Evolutionary conservation across 64 coral and sea anemone genomes (phyloP), one percentile per base, ranked within the genome.

Genomic region (Stichodactyla mertensii): DNA sequence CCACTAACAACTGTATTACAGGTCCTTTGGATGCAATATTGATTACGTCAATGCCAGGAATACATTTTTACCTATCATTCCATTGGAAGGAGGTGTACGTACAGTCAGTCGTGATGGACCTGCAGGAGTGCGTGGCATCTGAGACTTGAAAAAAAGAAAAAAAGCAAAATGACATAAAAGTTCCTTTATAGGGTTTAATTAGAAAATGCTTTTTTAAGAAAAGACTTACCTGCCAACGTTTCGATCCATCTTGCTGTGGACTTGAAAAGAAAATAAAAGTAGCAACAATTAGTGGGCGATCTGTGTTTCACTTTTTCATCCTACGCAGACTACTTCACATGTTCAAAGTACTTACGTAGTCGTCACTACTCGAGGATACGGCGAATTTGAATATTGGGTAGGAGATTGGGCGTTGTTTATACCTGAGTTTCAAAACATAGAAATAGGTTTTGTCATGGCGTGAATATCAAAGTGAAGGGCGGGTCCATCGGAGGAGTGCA

Each of bases 71-170:
- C 97, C 97, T 84, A 99, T 94, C 86, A 92, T 95, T 56, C 97
- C 97, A 53, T 99, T 99, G 24, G 90, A 99, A 52, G 97, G 97
- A 57, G 97, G 97, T 82, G 97, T 99, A 26, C 97, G 86, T 2
- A 99, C 89, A 61, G 90, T 86, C 7, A 99, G 36, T 54, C 97
- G 77, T 22, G 90, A 78, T 6, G 97, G 97, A 2, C 97, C 97
- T 52, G 90, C 82, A 22, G 88, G 90, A 31, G 93, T 88, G 56
- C 88, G 85, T 26, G 90, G 89, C n/a, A 80, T 57, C 54, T 95
- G 92, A 18, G 89, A 86, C 22, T 60, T 31, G 53, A 69, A 51
- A 83, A 16, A 66, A 10, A 56, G 2, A 61, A 10, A 82, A 45
- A 45, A 45, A 45, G 36, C 0, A 78, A 27, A 77, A 19, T 71